phyloP scores from a whole-genome alignment of 2,888 invertebrate species.

The Agrochola circellaris region DNA sequence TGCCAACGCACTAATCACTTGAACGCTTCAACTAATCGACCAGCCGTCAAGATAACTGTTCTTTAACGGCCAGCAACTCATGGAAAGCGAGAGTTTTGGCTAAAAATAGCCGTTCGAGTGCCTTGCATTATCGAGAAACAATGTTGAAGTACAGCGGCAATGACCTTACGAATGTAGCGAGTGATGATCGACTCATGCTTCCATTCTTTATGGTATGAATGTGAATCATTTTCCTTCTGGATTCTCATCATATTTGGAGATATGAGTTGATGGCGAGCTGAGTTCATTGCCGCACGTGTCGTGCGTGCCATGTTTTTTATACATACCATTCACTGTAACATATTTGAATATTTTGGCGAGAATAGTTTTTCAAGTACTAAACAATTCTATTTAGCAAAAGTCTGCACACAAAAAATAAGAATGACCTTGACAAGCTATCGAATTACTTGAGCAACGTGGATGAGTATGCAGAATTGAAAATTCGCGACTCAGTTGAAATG shows the following conservation, averaged over 20 bases:
- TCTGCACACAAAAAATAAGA: background rate
- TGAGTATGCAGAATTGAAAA: background rate
- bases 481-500: background rate
- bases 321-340: background rate
- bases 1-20: constrained; percentile 17
- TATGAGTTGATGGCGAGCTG: background rate
- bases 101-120: constrained; percentile 54
- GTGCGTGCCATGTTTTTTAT: background rate
- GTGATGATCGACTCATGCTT: constrained; percentile 13
- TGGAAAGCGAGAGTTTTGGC: constrained; percentile 67
- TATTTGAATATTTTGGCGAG: background rate
- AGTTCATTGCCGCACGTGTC: constrained; percentile 9
- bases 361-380: background rate
- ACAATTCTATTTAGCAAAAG: background rate
- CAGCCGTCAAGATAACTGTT: constrained; percentile 34
- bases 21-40: constrained; percentile 11
- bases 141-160: constrained; percentile 25
- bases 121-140: constrained; percentile 35
- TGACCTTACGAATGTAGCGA: constrained; percentile 34
- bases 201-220: constrained; percentile 15
- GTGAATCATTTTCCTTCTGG: constrained; percentile 10
- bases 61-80: constrained; percentile 42
- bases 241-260: constrained; percentile 13
- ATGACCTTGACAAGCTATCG: constrained; percentile 12
- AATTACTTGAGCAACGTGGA: background rate